phyloP scores from a whole-genome alignment of 2,113 vertebrate genomes.

The Heteronetta atricapilla region DNA sequence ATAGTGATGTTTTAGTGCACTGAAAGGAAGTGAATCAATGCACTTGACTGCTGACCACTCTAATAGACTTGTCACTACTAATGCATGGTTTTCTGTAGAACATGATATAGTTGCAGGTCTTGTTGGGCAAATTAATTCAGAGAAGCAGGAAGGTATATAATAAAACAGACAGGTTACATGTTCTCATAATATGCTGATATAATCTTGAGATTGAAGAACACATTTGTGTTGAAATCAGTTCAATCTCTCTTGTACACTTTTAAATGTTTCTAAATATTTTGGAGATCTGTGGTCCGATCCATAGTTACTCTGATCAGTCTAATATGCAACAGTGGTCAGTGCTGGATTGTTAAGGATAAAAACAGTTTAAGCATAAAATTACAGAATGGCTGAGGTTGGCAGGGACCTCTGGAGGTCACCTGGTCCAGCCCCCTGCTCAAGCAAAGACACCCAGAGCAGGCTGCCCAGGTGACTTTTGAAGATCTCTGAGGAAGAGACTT shows the following conservation, averaged over 20 bases:
- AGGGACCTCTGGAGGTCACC: neutral
- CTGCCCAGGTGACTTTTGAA: neutral
- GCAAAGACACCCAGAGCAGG: neutral
- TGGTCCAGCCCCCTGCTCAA: neutral
- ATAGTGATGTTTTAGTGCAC: neutral
- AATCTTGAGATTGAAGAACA: neutral
- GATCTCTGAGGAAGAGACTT: neutral
- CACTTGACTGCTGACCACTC: neutral
- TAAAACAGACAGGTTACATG: neutral
- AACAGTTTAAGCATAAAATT: neutral
- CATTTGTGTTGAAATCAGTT: neutral
- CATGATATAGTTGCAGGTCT: rapidly evolving
- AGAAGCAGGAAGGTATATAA: neutral
- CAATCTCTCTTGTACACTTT: neutral
- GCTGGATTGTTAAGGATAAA: neutral
- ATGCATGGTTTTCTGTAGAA: neutral
- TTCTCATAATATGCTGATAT: neutral
- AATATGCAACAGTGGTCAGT: neutral
- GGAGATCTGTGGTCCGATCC: too few species aligned
- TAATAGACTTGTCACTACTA: neutral
- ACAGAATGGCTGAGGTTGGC: neutral
- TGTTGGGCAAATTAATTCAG: neutral
- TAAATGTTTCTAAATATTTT: neutral
- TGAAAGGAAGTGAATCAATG: neutral
- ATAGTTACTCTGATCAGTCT: too few species aligned